Conservation (phyloP, 1,140 invertebrate species). For the Octopus sinensis region DNA sequence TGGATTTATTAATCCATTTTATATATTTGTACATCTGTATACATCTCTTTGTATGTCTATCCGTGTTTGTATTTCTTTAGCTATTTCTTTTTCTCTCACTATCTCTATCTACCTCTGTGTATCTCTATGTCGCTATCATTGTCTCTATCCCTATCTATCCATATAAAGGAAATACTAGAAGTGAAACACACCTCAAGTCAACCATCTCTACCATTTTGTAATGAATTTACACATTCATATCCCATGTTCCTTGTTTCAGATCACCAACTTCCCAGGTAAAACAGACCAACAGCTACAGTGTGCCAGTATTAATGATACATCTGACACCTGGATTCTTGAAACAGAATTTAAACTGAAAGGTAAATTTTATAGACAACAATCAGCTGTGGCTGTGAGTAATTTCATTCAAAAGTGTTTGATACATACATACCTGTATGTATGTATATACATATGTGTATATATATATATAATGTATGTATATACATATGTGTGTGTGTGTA, state of each 20-base stretch:
- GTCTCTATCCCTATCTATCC: not conserved
- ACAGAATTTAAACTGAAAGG: slow-evolving; percentile 15
- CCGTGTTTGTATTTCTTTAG: too few relatives aligned
- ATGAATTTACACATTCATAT: too few relatives aligned
- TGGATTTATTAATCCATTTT: too few relatives aligned
- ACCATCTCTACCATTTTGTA: not conserved
- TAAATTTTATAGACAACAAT: not conserved
- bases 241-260: not conserved
- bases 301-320: not conserved
- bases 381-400: not conserved
- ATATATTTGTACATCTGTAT: too few relatives aligned
- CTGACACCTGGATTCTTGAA: slow-evolving; percentile 2
- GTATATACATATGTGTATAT: too few relatives aligned
- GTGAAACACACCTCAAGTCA: not conserved
- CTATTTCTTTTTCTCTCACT: not conserved
- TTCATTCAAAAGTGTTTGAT: not conserved
- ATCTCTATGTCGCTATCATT: too few relatives aligned
- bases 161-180: not conserved
- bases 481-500: too few relatives aligned
- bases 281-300: not conserved
- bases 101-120: not conserved
- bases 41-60: too few relatives aligned
- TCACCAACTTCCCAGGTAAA: not conserved
- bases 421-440: too few relatives aligned
- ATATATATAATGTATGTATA: too few relatives aligned